phyloP scores from a whole-genome alignment of 35 echinoderm and acorn worm genomes.

The Nesometra sesokonis region DNA sequence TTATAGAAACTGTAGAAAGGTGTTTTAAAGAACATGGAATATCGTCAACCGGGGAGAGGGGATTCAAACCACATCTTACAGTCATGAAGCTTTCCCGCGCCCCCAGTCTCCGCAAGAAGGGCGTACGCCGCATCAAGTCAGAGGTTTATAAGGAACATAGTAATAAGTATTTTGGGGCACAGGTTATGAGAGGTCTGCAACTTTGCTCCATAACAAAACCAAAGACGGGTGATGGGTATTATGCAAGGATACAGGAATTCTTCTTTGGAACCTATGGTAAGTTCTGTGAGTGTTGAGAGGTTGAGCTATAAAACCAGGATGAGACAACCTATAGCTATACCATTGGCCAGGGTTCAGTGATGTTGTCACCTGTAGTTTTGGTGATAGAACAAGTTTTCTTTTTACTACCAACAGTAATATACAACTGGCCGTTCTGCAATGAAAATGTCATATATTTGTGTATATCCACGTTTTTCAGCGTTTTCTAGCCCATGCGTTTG shows the following conservation, averaged over 20 bases:
- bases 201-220: slow-evolving; percentile 97
- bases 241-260: slow-evolving; percentile 65
- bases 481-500: too few relatives aligned
- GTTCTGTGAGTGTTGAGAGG: not conserved
- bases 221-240: slow-evolving; percentile 85
- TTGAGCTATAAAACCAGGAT: too few relatives aligned
- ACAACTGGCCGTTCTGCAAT: too few relatives aligned
- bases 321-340: too few relatives aligned
- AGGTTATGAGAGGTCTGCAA: slow-evolving; percentile 62
- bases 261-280: slow-evolving; percentile 48
- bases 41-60: slow-evolving; percentile 76
- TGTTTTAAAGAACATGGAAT: slow-evolving; percentile 65
- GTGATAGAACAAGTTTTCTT: too few relatives aligned
- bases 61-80: slow-evolving; percentile 89
- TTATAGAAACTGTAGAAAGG: slow-evolving; percentile 81
- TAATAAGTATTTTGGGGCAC: slow-evolving; percentile 47
- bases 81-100: slow-evolving; percentile 97
- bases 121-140: slow-evolving; percentile 96
- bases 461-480: too few relatives aligned
- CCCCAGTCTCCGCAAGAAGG: slow-evolving; percentile 94
- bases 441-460: too few relatives aligned
- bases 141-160: slow-evolving; percentile 75
- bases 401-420: too few relatives aligned
- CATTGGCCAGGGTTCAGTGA: too few relatives aligned
- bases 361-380: too few relatives aligned